Evolutionary conservation across 2,113 vertebrate species (phyloP), one percentile per base, ranked within the genome.

Genomic region (Microcebus jonahi): DNA sequence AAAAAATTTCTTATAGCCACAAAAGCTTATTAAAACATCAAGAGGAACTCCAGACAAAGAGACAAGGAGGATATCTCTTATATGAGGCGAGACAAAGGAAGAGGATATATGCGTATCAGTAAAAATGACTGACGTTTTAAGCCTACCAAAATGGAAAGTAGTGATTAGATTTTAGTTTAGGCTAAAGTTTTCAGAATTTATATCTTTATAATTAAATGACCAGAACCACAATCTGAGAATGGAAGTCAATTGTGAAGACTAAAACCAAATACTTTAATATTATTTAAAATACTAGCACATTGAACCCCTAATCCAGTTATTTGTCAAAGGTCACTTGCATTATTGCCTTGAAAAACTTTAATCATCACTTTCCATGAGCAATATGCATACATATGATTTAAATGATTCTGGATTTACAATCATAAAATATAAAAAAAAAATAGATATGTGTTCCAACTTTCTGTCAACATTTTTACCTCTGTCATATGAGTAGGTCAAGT

Each of bases 281-380:
- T 91, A 95, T 95, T 55, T 85, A 91, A 91, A 95, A 85, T 88
- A 31, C 20, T 91, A 81, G 57, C 3, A 85, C 15, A 63, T 1
- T 39, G 13, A 84, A 76, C 4, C 29, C 57, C 11, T 55, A 93
- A 80, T 50, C 48, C 14, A 91, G n/a, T 70, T 94, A 29, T 88
- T 91, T 88, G 79, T 45, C 34, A 67, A 67, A 90, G 29, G 3
- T 91, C 50, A 63, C 31, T 88, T 63, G n/a, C 31, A 55, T 85
- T 31, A 68, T 65, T 92, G n/a, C 23, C 42, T 80, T 93, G 11
- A 96, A 95, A 89, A 80, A 63, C 36, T 68, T 73, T 45, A 67
- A 42, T 48, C 23, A 85, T 86, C 36, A 75, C 15, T 83, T 73
- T 85, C 11, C 31, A 91, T 76, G 50, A 86, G 34, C 87, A 91